A percentile compares a stretch with the other conserved stretches of the same genome.
Evolutionary conservation across 1,140 invertebrate genomes (phyloP).

Genomic region (Thaumatotibia leucotreta): DNA sequence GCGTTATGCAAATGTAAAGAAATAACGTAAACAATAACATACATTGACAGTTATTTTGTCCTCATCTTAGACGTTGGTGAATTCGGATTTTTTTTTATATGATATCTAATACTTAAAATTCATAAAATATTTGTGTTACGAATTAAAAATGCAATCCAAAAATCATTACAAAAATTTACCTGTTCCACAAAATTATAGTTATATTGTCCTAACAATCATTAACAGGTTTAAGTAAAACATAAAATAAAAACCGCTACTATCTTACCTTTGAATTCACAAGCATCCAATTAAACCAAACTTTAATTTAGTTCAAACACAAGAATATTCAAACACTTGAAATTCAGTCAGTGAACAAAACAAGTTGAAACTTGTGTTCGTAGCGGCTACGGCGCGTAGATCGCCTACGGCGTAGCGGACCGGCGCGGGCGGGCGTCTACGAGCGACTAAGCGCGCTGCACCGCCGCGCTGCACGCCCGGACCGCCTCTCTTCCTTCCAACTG

Average conservation of each 20-base stretch:
- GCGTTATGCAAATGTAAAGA: too few relatives aligned
- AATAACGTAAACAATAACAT: too few relatives aligned
- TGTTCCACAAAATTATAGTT: too few relatives aligned
- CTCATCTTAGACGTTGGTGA: too few relatives aligned
- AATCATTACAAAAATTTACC: too few relatives aligned
- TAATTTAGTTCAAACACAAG: background rate
- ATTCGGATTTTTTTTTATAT: too few relatives aligned
- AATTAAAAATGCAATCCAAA: too few relatives aligned
- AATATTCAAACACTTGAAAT: background rate
- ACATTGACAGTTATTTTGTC: too few relatives aligned
- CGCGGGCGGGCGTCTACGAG: conserved; percentile 2
- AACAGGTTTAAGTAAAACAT: background rate
- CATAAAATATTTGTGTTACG: too few relatives aligned
- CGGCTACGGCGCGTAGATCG: background rate
- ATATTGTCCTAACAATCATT: background rate
- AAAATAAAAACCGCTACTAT: background rate
- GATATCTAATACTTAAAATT: too few relatives aligned
- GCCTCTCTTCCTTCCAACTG: background rate
- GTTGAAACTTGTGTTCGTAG: conserved; percentile 10
- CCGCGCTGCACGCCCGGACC: conserved; percentile 8
- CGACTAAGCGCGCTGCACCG: conserved; percentile 7
- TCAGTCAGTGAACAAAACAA: background rate
- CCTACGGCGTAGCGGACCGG: conserved; percentile 4
- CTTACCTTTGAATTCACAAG: background rate
- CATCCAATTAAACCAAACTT: background rate